These are phyloP conservation scores for Lutjanus argentimaculatus DNA, from an alignment of 2,797 vertebrate genomes.

Conservation along the genomic window DNA sequence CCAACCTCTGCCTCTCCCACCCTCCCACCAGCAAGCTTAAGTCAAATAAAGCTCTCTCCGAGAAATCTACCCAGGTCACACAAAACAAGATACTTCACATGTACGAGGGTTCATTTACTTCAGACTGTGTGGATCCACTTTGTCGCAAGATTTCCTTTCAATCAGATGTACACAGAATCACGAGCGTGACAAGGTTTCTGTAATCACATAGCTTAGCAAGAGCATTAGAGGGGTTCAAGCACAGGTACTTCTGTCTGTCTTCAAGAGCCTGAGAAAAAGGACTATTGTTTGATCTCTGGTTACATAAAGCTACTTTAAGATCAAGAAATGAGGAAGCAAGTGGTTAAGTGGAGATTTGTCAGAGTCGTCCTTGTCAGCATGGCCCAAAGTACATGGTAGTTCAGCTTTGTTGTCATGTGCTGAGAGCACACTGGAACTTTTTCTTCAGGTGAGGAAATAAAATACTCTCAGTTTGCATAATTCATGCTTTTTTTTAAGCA, in stretches of 20 bases:
- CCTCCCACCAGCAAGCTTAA: constrained; percentile 61
- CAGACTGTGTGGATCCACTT: constrained; percentile 56
- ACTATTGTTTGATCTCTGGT: constrained; percentile 58
- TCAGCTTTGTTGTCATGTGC: constrained; percentile 6
- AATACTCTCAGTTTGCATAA: too few relatives aligned
- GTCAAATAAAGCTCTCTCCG: constrained; percentile 67
- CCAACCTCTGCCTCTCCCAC: constrained; percentile 54
- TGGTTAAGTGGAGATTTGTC: constrained; percentile 7
- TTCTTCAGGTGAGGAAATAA: too few relatives aligned
- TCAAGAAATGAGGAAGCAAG: constrained; percentile 24
- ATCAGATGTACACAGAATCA: constrained; percentile 75
- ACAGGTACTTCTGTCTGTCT: constrained; percentile 50
- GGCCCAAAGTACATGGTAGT: background rate
- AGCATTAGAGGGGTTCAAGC: constrained; percentile 61
- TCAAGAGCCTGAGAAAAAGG: constrained; percentile 29
- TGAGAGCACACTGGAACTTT: background rate
- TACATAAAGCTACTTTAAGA: constrained; percentile 41
- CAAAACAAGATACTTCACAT: constrained; percentile 58
- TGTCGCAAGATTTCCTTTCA: constrained; percentile 74
- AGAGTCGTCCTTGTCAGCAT: background rate
- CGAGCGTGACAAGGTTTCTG: constrained; percentile 76
- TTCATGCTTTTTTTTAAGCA: too few relatives aligned
- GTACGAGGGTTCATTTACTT: constrained; percentile 38
- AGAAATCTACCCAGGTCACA: constrained; percentile 72
- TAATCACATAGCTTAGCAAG: constrained; percentile 62